Evolutionary conservation across 64 coral and sea anemone genomes (phyloP).

Genomic region (Acropora tenuis): DNA sequence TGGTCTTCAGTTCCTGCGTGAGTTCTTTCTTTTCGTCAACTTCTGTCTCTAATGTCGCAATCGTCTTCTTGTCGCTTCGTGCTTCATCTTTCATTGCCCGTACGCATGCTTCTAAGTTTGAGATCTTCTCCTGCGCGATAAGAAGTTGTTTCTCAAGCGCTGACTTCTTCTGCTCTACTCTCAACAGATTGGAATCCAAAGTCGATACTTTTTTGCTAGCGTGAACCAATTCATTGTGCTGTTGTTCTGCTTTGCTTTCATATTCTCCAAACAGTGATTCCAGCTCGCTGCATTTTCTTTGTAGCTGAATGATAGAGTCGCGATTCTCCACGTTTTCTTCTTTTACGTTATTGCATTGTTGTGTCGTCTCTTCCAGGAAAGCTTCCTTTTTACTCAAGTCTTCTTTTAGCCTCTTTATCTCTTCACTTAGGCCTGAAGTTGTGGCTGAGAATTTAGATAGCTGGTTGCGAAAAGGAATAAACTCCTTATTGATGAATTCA

Average conservation of each 20-base stretch:
- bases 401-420: conserved; percentile 67
- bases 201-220: conserved; percentile 75
- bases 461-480: conserved; percentile 73
- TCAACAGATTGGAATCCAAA: conserved; percentile 64
- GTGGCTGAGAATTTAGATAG: conserved; percentile 62
- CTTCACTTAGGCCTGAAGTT: conserved; percentile 67
- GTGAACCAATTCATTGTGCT: conserved; percentile 62
- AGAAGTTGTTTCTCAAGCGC: conserved; percentile 76
- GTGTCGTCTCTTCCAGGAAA: conserved; percentile 54
- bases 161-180: conserved; percentile 80
- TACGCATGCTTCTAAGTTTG: conserved; percentile 47
- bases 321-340: conserved; percentile 66
- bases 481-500: conserved; percentile 84
- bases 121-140: conserved; percentile 75
- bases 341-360: conserved; percentile 46
- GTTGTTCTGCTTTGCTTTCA: conserved; percentile 68
- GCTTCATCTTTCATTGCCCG: conserved; percentile 80
- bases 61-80: conserved; percentile 79
- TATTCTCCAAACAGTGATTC: conserved; percentile 78
- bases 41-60: conserved; percentile 78
- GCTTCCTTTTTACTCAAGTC: conserved; percentile 65
- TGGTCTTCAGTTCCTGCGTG: conserved; percentile 60
- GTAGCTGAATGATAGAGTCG: conserved; percentile 65
- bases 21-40: conserved; percentile 75
- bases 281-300: conserved; percentile 58